Conservation (phyloP, 2,888 invertebrate genomes). For the Osmoderma eremita region DNA sequence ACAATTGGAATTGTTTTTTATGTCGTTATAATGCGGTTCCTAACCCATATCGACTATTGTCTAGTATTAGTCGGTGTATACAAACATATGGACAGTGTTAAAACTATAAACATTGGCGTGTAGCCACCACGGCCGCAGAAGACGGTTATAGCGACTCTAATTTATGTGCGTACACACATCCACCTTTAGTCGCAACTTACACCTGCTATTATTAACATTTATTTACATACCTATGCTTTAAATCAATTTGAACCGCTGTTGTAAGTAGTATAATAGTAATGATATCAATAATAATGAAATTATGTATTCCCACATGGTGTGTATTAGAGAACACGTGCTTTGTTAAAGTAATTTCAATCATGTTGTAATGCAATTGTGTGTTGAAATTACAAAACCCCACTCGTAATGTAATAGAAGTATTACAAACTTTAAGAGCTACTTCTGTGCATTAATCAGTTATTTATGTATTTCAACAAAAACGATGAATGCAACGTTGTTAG, state of each 20-base stretch:
- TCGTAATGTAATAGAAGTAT: too few relatives aligned
- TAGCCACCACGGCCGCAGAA: background rate
- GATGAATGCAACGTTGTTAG: too few relatives aligned
- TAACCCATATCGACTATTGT: background rate
- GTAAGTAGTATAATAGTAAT: conserved; percentile 9
- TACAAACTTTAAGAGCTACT: too few relatives aligned
- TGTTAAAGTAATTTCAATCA: background rate
- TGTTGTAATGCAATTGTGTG: too few relatives aligned
- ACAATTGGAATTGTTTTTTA: background rate
- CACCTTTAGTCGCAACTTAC: conserved; percentile 13
- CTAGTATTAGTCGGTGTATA: background rate
- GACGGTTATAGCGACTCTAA: conserved; percentile 20
- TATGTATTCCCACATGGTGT: conserved; percentile 9
- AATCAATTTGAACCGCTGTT: conserved; percentile 19
- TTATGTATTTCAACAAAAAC: too few relatives aligned
- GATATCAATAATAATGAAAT: background rate
- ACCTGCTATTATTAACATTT: conserved; percentile 36
- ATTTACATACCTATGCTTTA: conserved; percentile 27
- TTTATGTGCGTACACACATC: conserved; percentile 22
- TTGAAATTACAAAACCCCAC: too few relatives aligned
- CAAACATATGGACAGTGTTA: background rate
- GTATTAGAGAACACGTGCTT: conserved; percentile 4
- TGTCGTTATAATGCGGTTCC: background rate
- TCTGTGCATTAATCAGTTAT: too few relatives aligned
- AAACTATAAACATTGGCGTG: background rate